Evolutionary conservation across 2,797 vertebrate species (phyloP), one percentile per base, ranked within the genome.

Genomic region (Acanthis flammea): DNA sequence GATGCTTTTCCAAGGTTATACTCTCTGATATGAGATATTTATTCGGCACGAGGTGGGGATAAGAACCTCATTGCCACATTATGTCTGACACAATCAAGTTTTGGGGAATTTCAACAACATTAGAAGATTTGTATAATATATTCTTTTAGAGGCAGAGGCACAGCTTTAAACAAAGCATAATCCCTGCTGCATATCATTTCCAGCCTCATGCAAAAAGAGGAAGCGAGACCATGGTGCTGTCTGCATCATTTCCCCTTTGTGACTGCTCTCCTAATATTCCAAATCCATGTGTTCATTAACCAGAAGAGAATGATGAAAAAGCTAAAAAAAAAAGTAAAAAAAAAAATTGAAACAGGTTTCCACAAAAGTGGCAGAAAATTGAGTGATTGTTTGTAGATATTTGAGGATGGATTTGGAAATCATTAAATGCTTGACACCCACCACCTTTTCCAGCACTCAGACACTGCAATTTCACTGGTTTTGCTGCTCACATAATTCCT

Each of bases 101-200:
- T 95, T 92, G 97, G 92, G 92, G 97, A 94, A 97, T 98, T 96
- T 97, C 97, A 96, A 83, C 97, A 92, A 71, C 97, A 87, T 94
- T 92, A 87, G 90, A 90, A 97, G 94, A 97, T 97, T 97, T 97
- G 96, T 97, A 95, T 98, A 97, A 97, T 97, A 91, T 95, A 97
- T 98, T 98, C 97, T 94, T 97, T 97, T 94, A 96, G 96, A 97
- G 96, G 74, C 97, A 91, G 86, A 91, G 94, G 94, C 96, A 94
- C 90, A 93, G 96, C 91, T 97, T 97, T 97, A 97, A 97, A 98
- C 97, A 97, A 98, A 97, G 97, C 96, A 21, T 93, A 97, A 97
- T 97, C 97, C 96, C 88, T 87, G 44, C 96, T 97, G 97, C 97
- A 96, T 97, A 95, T 97, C 92, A 98, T 97, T 97, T 97, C 94